A percentile compares a stretch with the other conserved stretches of the same genome.
Conservation (phyloP, 1,140 invertebrate species). For the Orius insidiosus region DNA sequence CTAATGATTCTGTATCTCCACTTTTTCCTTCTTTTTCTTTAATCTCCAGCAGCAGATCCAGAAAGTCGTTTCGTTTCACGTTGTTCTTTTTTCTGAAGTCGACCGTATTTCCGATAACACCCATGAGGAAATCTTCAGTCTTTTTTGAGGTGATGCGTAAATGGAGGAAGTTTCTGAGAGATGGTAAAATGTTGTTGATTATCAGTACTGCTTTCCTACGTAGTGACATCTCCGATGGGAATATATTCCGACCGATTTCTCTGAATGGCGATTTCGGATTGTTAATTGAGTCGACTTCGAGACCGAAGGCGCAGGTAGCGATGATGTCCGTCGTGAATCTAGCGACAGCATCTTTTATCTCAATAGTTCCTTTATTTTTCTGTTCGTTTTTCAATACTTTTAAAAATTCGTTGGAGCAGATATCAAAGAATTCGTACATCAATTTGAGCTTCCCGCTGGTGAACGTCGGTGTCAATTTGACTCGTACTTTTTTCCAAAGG, state of each 20-base stretch:
- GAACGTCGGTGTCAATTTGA: constrained; percentile 40
- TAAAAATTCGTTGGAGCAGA: constrained; percentile 20
- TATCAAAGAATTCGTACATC: constrained; percentile 24
- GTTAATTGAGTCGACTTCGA: constrained; percentile 36
- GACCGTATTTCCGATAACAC: constrained; percentile 23
- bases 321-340: constrained; percentile 44
- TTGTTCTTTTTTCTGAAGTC: constrained; percentile 27
- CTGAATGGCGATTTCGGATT: constrained; percentile 30
- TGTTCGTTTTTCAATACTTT: constrained; percentile 26
- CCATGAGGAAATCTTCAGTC: constrained; percentile 21
- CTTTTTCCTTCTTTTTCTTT: constrained; percentile 25
- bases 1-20: constrained; percentile 23
- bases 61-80: constrained; percentile 27
- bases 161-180: constrained; percentile 1
- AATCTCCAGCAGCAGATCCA: constrained; percentile 22
- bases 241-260: constrained; percentile 20
- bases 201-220: constrained; percentile 4
- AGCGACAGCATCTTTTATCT: constrained; percentile 33
- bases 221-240: constrained; percentile 13
- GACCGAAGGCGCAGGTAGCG: constrained; percentile 40
- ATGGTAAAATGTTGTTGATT: not conserved
- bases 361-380: constrained; percentile 17
- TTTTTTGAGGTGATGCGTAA: constrained; percentile 8
- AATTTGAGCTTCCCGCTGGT: constrained; percentile 26
- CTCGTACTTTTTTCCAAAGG: constrained; percentile 36